Evolutionary conservation across 2,888 invertebrate genomes (phyloP), one percentile per base, ranked within the genome.

Genomic region (Cephus runcator): DNA sequence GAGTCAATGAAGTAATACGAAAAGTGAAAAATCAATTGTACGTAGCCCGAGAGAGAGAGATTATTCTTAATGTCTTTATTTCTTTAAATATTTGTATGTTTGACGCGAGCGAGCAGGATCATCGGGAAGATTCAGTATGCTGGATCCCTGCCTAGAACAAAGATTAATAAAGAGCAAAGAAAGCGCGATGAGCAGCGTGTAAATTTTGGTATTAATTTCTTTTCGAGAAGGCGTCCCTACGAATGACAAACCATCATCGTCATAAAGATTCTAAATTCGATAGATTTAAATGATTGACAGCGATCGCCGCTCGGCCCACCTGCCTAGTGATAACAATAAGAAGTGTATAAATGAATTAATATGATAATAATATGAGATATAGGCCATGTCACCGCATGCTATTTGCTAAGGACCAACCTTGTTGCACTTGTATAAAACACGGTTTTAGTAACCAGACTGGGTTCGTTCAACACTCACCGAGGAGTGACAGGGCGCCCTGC

Each of bases 361-460:
- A n/a, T 40, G 56, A 73, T 73, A 73, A 69, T 34, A 36, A 71
- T 69, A 69, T 71, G 83, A 89, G 86, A 90, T 85, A 88, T 88
- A 91, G 91, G 90, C 90, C 90, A 91, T 89, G 88, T 90, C 91
- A 90, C 91, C 90, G 88, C 91, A 91, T 91, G 91, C 91, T 91
- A 91, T 87, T 91, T 91, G 88, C 91, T 91, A 91, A 91, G 89
- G 91, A 91, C 91, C 91, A 91, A 91, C 91, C 91, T 91, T 91
- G 90, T 89, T 90, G 90, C 86, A 89, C 90, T 91, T 91, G 90
- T 90, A 90, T 89, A 89, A 90, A 91, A 91, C 90, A 90, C 88
- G 90, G 88, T 89, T 91, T 90, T 90, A 91, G 90, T 89, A 90
- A 91, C 90, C 91, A 90, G 90, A 90, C 90, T 90, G 90, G 89